phyloP scores from a whole-genome alignment of 2,113 vertebrate species.

The Corythaeola cristata region DNA sequence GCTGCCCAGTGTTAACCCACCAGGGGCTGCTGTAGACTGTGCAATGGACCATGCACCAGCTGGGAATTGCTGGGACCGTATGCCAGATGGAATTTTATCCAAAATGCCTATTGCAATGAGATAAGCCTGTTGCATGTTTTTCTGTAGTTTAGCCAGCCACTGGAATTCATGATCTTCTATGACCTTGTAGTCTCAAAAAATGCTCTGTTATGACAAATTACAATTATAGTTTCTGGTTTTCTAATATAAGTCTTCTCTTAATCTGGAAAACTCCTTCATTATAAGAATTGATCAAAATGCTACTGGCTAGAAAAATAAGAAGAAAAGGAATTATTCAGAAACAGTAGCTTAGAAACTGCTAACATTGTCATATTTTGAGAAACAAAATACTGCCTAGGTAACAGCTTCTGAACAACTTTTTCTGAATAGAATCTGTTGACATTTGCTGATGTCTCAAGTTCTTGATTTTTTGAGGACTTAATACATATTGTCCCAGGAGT shows the following conservation, averaged over 20 bases:
- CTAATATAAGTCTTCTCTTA: not conserved
- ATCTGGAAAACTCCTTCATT: not conserved
- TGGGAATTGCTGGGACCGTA: conserved; percentile 35
- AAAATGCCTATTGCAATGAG: not conserved
- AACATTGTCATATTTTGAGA: not conserved
- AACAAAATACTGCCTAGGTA: not conserved
- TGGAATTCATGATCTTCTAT: not conserved
- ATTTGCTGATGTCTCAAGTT: not conserved
- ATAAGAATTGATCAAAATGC: not conserved
- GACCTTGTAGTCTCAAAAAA: not conserved
- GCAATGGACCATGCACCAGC: not conserved
- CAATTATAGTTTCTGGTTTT: not conserved
- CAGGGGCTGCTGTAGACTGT: conserved; percentile 19
- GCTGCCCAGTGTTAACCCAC: conserved; percentile 12
- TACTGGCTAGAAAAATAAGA: not conserved
- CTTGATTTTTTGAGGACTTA: not conserved
- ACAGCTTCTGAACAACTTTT: not conserved
- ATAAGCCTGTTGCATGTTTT: conserved; percentile 19
- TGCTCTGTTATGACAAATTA: not conserved
- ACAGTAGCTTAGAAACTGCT: not conserved
- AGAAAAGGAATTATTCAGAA: not conserved
- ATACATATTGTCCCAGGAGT: not conserved
- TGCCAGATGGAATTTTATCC: not conserved
- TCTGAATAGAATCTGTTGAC: not conserved
- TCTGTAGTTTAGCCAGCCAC: not conserved